phyloP scores from a whole-genome alignment of 2,888 invertebrate genomes.

The Hirtodrosophila confusa region DNA sequence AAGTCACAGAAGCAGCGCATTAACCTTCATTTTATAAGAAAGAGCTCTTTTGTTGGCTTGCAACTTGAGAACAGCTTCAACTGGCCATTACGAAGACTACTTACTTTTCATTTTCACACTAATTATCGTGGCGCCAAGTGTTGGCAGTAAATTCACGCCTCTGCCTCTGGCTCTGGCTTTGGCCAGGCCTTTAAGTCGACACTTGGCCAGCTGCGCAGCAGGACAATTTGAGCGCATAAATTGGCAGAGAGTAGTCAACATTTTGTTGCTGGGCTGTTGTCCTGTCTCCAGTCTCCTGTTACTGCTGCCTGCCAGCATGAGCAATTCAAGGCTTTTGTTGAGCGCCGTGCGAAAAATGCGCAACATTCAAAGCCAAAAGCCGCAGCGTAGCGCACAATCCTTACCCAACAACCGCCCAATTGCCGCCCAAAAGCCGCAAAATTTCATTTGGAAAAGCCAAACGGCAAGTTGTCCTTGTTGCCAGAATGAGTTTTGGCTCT shows the following conservation, averaged over 20 bases:
- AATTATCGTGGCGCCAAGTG: slow-evolving; percentile 68
- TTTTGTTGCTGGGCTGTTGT: slow-evolving; percentile 7
- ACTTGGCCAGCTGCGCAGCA: slow-evolving; percentile 25
- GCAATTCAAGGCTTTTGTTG: slow-evolving; percentile 41
- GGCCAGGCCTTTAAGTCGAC: slow-evolving; percentile 23
- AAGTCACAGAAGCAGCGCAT: slow-evolving; percentile 4
- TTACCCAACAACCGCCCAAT: slow-evolving; percentile 10
- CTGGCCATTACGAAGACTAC: slow-evolving; percentile 44
- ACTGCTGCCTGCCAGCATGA: slow-evolving; percentile 13
- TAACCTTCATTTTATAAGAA: slow-evolving; percentile 2
- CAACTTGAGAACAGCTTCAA: slow-evolving; percentile 1
- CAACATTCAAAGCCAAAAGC: slow-evolving; percentile 46
- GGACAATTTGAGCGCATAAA: slow-evolving; percentile 46
- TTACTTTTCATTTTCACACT: slow-evolving; percentile 74
- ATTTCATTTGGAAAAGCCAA: slow-evolving; percentile 66
- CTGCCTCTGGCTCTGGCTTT: background rate
- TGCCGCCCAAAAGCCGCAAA: slow-evolving; percentile 59
- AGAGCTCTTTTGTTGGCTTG: background rate
- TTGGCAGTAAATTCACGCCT: slow-evolving; percentile 67
- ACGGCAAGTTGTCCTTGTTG: slow-evolving; percentile 48
- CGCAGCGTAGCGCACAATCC: slow-evolving; percentile 46
- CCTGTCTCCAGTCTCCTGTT: slow-evolving; percentile 12
- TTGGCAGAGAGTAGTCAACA: slow-evolving; percentile 34
- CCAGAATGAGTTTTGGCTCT: slow-evolving; percentile 30
- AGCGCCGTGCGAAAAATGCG: slow-evolving; percentile 37